Conservation (phyloP, 2,113 vertebrate species). For the Puma concolor region DNA sequence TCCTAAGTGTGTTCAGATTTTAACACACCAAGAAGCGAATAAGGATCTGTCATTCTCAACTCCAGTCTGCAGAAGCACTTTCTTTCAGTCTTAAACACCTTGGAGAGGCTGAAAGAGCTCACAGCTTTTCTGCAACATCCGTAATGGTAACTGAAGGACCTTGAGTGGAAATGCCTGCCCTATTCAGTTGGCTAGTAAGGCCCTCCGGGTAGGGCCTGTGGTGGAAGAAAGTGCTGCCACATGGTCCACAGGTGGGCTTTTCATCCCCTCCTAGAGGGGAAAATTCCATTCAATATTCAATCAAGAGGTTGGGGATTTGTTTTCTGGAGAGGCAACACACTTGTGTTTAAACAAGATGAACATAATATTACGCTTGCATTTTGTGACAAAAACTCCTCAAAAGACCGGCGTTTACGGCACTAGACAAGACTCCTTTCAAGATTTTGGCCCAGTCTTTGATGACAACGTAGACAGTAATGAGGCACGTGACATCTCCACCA, state of each 20-base stretch:
- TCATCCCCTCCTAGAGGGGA: not conserved
- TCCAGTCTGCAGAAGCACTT: not conserved
- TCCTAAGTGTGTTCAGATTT: not conserved
- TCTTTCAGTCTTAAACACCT: not conserved
- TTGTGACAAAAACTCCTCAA: slow-evolving; percentile 4
- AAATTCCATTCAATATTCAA: not conserved
- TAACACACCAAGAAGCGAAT: not conserved
- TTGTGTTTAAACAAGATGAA: not conserved
- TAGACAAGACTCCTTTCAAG: slow-evolving; percentile 33
- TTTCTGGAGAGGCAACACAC: not conserved
- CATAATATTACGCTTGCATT: not conserved
- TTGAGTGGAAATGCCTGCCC: not conserved
- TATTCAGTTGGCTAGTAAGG: not conserved
- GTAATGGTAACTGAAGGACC: not conserved
- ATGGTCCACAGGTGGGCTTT: not conserved
- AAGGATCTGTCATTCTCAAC: not conserved
- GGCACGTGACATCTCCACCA: not conserved
- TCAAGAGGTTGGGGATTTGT: not conserved
- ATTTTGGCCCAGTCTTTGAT: not conserved
- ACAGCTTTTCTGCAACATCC: not conserved
- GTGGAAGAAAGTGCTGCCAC: not conserved
- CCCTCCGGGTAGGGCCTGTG: not conserved
- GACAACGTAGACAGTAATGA: not conserved
- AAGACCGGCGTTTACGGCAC: slow-evolving; percentile 5
- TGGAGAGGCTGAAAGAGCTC: not conserved